phyloP scores from a whole-genome alignment of 2,888 invertebrate genomes.

The Macroteleia sp. region DNA sequence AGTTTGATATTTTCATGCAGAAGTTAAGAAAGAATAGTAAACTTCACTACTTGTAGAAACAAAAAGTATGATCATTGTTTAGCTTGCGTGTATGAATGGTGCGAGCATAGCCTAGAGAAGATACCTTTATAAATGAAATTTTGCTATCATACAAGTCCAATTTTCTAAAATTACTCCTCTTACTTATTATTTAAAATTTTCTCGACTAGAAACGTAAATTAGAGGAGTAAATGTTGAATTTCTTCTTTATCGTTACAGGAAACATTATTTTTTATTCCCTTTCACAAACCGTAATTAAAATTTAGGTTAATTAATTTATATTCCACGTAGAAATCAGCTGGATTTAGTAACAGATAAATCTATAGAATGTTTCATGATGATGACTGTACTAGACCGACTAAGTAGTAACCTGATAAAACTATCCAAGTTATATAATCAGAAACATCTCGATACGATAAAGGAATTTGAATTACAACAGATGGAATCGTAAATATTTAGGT shows the following conservation, averaged over 20 bases:
- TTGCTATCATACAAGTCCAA: neutral
- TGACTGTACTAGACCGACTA: too few species aligned
- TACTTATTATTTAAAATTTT: neutral
- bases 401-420: neutral
- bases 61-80: conserved; percentile 31
- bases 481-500: neutral
- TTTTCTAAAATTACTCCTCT: neutral
- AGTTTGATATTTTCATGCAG: conserved; percentile 39
- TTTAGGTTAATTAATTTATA: too few species aligned
- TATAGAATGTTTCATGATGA: neutral
- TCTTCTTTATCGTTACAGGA: neutral
- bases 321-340: too few species aligned
- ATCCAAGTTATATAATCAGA: neutral
- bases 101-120: neutral
- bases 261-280: too few species aligned
- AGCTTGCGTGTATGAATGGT: conserved; percentile 8
- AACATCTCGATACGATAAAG: neutral
- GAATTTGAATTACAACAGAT: neutral
- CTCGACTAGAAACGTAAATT: neutral
- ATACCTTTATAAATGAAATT: conserved; percentile 8
- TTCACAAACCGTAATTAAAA: neutral
- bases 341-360: neutral
- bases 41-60: conserved; percentile 22
- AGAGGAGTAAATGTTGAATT: neutral
- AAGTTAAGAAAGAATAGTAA: conserved; percentile 31